Evolutionary conservation across 2,888 invertebrate species (phyloP), one percentile per base, ranked within the genome.

Genomic region (Lomographa bimaculata): DNA sequence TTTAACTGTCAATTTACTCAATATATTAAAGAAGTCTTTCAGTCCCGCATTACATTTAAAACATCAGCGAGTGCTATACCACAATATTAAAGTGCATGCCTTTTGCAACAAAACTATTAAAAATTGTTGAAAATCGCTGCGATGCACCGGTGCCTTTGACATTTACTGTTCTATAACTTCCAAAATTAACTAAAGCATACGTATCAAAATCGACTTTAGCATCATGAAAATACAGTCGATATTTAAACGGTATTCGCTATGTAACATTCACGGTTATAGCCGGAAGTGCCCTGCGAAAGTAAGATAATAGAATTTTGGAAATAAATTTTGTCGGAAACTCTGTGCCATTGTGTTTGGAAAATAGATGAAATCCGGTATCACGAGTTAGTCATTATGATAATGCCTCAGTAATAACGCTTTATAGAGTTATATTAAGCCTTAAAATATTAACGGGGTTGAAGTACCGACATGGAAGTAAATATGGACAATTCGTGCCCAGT

Each of bases 121-220:
- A 18, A 26, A 33, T 41, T 14, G 36, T 34, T 44, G 28, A 39
- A 50, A 53, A 35, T 54, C 46, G 49, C 49, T 39, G 46, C 34
- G 39, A 46, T 8, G 41, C 55, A 55, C 54, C 51, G 60, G 59
- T 64, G 64, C 59, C 57, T 65, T 62, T 68, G 71, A 67, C 70
- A 68, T 61, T 60, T 51, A 55, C 63, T 50, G 60, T 61, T 58
- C 56, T 57, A 62, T 61, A 62, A 58, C 55, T 52, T 48, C 33
- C 29, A 11, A 39, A 54, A 49, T 49, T 54, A 57, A 45, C 38
- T 24, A 10, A 6, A 27, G 17, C 8, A 5, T 29, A 37, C 46
- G 35, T 10, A 25, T 37, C 18, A 39, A 40, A 45, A 28, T 43
- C 10, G 8, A 19, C 46, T 28, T 19, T 36, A 39, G 2, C 0